Evolutionary conservation across 2,888 invertebrate genomes (phyloP).

Genomic region (Nipponacmea schrenckii): DNA sequence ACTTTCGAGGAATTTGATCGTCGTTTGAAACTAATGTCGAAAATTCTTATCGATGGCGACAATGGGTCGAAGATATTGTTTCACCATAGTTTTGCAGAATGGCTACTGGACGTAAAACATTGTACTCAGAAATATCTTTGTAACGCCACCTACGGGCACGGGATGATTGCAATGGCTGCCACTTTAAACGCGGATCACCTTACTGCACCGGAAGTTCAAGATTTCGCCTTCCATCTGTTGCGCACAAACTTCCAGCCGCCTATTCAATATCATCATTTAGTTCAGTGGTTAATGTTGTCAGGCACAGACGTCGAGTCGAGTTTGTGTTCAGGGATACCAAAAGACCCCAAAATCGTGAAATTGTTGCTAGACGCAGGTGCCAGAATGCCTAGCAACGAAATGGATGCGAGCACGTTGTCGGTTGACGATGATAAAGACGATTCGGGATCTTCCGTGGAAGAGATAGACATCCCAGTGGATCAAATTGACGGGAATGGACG

Average conservation of each 20-base stretch:
- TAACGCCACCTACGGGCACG: conserved; percentile 82
- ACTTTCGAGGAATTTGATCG: conserved; percentile 57
- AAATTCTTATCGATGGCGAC: conserved; percentile 79
- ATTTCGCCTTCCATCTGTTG: conserved; percentile 70
- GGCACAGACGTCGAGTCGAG: conserved; percentile 62
- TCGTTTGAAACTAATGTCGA: conserved; percentile 55
- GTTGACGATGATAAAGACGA: conserved; percentile 39
- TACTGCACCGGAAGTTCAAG: conserved; percentile 68
- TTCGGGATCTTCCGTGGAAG: conserved; percentile 35
- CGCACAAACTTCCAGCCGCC: conserved; percentile 61
- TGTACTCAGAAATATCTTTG: conserved; percentile 93
- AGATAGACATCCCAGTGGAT: conserved; percentile 63
- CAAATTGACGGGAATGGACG: conserved; percentile 74
- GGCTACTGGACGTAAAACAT: conserved; percentile 97
- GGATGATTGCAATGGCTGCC: conserved; percentile 73
- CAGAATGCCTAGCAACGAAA: conserved; percentile 88
- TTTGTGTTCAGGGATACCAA: conserved; percentile 56
- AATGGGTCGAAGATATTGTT: conserved; percentile 77
- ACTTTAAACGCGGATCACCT: conserved; percentile 72
- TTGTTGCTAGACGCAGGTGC: conserved; percentile 91
- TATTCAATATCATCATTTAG: conserved; percentile 73
- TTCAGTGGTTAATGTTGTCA: conserved; percentile 78
- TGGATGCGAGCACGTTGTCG: conserved; percentile 71
- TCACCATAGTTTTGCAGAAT: conserved; percentile 94
- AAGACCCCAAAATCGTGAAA: conserved; percentile 69